Base-by-base conservation (phyloP, 2,113 vertebrate genomes). In the Pelodiscus sinensis region DNA sequence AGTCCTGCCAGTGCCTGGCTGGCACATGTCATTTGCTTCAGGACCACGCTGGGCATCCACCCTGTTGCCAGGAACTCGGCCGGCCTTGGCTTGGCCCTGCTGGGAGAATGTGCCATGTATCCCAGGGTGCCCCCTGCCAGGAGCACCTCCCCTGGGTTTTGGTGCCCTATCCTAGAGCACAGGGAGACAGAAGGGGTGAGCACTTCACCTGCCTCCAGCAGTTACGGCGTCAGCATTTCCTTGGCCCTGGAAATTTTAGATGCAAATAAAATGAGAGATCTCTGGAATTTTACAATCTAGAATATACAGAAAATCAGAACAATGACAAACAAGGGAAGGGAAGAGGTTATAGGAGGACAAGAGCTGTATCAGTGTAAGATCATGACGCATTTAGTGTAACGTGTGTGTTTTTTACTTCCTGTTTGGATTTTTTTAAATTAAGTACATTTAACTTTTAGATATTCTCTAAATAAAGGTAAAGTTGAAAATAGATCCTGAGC, bases 391-490 rank as follows among this genome's bases (percentile, higher is more conserved):
- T 79, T 83, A 71, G 62, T 88, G 89, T 55, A 90, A 84, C 44
- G 58, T 0, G 1, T 87, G 80, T 50, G 73, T 62, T 83, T 0
- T 0, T 81, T 94, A 90, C 58, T 65, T 96, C 89, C 84, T 90
- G 79, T 92, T 93, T 51, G 55, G 15, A 9, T 35, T 83, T n/a
- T 86, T 92, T 81, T 4, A 18, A 84, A 16, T 62, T 90, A 92
- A 96, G 88, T 62, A 31, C 79, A 77, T 55, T 88, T 89, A 71
- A 84, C 84, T 88, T 86, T 57, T 77, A 58, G 19, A 82, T 65
- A 15, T 11, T 2, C 91, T 94, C 88, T 82, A 88, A 81, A 88
- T 77, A 83, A 92, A 93, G 57, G 35, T 86, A 27, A 88, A 75
- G 78, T 6, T 79, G 82, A 81, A 89, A 8, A 6, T 86, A 8